Evolutionary conservation across 2,797 vertebrate genomes (phyloP).

Genomic region (Lepus oiostolus): DNA sequence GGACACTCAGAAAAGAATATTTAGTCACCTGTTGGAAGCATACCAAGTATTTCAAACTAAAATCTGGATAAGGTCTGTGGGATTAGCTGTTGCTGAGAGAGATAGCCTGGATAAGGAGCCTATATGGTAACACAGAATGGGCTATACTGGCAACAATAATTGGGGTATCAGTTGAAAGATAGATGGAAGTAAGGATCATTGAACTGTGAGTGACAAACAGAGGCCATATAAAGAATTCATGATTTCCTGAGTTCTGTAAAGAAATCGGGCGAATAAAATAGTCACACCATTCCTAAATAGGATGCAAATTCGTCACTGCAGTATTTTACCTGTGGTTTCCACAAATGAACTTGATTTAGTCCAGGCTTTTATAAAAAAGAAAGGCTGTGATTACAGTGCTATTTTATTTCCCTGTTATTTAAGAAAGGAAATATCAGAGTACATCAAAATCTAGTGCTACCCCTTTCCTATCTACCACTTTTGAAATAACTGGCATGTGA

Average conservation of each 20-base stretch:
- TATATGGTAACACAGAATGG: background rate
- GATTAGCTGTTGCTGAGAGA: background rate
- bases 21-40: background rate
- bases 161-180: background rate
- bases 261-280: conserved; percentile 10
- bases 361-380: conserved; percentile 72
- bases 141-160: background rate
- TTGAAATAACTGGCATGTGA: conserved; percentile 95
- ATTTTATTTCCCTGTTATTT: conserved; percentile 92
- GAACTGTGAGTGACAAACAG: background rate
- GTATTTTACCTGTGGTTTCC: background rate
- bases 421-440: conserved; percentile 93
- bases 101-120: background rate
- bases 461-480: conserved; percentile 94
- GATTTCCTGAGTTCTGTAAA: background rate
- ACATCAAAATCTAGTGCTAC: conserved; percentile 92
- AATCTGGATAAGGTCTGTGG: background rate
- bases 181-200: background rate
- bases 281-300: background rate
- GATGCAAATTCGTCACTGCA: conserved; percentile 44
- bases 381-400: conserved; percentile 87
- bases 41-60: background rate
- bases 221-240: background rate
- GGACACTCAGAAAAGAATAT: background rate
- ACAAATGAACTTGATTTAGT: conserved; percentile 16